phyloP scores from a whole-genome alignment of 2,797 vertebrate genomes.

The Malacoctenus gilli region DNA sequence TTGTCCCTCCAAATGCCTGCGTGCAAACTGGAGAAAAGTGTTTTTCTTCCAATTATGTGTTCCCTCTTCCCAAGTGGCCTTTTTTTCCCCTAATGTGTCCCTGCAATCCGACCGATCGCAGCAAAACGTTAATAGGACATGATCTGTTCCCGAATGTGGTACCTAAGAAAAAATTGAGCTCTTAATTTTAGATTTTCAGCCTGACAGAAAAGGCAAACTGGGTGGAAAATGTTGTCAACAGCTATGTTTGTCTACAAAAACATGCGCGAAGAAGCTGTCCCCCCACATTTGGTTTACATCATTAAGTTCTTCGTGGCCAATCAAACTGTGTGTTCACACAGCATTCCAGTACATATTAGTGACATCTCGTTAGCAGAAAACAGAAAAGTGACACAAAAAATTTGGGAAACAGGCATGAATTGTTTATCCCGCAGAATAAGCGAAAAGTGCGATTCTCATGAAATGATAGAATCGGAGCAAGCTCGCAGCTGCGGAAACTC shows the following conservation, averaged over 20 bases:
- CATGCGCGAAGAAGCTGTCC: slow-evolving; percentile 78
- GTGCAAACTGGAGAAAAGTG: slow-evolving; percentile 57
- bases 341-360: slow-evolving; percentile 86
- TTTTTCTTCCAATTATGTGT: slow-evolving; percentile 79
- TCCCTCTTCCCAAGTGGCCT: slow-evolving; percentile 61
- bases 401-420: slow-evolving; percentile 73
- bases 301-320: slow-evolving; percentile 82
- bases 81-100: slow-evolving; percentile 68
- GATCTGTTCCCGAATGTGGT: slow-evolving; percentile 75
- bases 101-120: slow-evolving; percentile 72
- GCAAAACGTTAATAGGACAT: slow-evolving; percentile 74
- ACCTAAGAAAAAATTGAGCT: slow-evolving; percentile 73
- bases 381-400: slow-evolving; percentile 83
- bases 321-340: slow-evolving; percentile 80
- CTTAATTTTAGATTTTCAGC: slow-evolving; percentile 77
- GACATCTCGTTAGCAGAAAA: slow-evolving; percentile 85
- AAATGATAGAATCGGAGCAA: slow-evolving; percentile 70
- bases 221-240: slow-evolving; percentile 81
- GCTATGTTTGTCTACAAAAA: slow-evolving; percentile 79
- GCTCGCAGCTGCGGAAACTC: slow-evolving; percentile 26
- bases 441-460: slow-evolving; percentile 73
- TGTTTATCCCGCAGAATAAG: slow-evolving; percentile 75
- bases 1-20: slow-evolving; percentile 60
- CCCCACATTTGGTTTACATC: slow-evolving; percentile 84
- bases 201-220: slow-evolving; percentile 76